These are phyloP conservation scores for Vanessa tameamea DNA, from an alignment of 1,140 invertebrate genomes.

Conservation along the genomic window DNA sequence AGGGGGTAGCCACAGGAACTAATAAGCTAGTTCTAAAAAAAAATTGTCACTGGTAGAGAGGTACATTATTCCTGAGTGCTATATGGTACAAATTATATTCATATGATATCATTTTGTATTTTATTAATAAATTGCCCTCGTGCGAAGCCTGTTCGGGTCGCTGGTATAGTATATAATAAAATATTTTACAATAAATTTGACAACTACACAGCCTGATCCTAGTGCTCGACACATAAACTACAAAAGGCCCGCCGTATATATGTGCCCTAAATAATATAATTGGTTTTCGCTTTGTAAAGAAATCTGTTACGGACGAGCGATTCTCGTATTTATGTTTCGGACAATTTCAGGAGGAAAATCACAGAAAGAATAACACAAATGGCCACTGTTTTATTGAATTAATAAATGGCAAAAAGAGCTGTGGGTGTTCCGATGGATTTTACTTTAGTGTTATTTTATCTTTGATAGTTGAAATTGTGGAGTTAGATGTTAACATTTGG, in stretches of 20 bases:
- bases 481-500: too few species aligned
- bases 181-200: too few species aligned
- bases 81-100: too few species aligned
- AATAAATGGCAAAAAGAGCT: not conserved
- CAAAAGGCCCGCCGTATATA: constrained; percentile 14
- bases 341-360: constrained; percentile 24
- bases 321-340: constrained; percentile 20
- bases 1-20: too few species aligned
- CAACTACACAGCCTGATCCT: too few species aligned
- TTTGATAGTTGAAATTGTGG: not conserved
- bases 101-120: too few species aligned
- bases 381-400: constrained; percentile 20
- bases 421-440: not conserved
- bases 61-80: too few species aligned
- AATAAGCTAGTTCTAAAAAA: too few species aligned
- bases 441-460: not conserved
- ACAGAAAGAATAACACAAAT: constrained; percentile 23
- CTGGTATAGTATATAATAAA: too few species aligned
- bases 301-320: constrained; percentile 23
- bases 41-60: too few species aligned
- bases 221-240: not conserved
- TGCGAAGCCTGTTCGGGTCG: too few species aligned
- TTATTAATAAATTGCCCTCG: too few species aligned
- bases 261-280: constrained; percentile 31
- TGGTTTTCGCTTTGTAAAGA: constrained; percentile 38